Conservation (phyloP, 2,888 invertebrate species). For the Drosophila borealis region DNA sequence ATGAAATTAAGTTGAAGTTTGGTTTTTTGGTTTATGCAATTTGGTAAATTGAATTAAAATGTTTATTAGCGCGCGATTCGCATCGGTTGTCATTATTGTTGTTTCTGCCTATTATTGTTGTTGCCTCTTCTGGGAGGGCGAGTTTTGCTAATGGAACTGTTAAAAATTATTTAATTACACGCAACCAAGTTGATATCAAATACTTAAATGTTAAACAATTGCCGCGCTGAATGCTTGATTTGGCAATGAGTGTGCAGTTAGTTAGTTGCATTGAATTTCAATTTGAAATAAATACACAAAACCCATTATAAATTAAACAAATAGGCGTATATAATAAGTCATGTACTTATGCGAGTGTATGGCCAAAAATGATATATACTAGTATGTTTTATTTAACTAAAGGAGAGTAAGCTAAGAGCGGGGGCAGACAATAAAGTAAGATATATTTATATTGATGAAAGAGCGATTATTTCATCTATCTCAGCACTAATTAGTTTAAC, state of each 20-base stretch:
- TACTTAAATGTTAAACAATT: conserved; percentile 27
- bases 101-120: conserved; percentile 39
- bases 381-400: too few species aligned
- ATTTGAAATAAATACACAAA: conserved; percentile 40
- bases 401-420: too few species aligned
- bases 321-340: too few species aligned
- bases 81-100: conserved; percentile 48
- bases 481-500: too few species aligned
- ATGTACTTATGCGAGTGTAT: too few species aligned
- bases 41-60: conserved; percentile 79
- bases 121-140: conserved; percentile 16
- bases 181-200: conserved; percentile 41
- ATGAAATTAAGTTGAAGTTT: conserved; percentile 77
- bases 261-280: conserved; percentile 14
- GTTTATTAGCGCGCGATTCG: conserved; percentile 68
- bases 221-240: conserved; percentile 12
- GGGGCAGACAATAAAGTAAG: too few species aligned
- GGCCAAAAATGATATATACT: too few species aligned
- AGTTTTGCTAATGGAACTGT: conserved; percentile 62
- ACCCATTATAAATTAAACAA: background rate
- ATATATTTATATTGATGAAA: too few species aligned
- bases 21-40: conserved; percentile 65
- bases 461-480: too few species aligned
- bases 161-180: conserved; percentile 69
- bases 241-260: conserved; percentile 2